Conservation (phyloP, 2,113 vertebrate species). For the Choloepus hoffmanni region DNA sequence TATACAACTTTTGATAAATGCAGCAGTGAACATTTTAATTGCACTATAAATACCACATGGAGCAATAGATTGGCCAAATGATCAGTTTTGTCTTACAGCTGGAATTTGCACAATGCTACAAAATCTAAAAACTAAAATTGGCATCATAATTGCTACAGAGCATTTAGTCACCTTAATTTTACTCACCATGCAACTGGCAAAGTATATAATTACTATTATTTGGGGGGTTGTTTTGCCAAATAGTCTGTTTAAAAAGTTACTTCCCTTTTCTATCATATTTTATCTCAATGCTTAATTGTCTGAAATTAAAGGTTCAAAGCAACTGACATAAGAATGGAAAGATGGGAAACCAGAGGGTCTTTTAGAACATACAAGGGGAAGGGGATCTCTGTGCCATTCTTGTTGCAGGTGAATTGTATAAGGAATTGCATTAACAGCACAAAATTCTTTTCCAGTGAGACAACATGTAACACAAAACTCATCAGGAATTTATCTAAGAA, state of each 20-base stretch:
- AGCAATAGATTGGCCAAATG: conserved; percentile 57
- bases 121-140: conserved; percentile 69
- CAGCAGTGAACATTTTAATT: conserved; percentile 64
- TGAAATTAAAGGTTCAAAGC: conserved; percentile 41
- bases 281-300: conserved; percentile 46
- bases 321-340: conserved; percentile 22
- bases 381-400: not conserved
- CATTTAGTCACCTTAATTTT: conserved; percentile 75
- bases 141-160: conserved; percentile 57
- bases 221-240: conserved; percentile 64
- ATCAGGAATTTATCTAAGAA: conserved; percentile 1
- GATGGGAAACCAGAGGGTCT: not conserved
- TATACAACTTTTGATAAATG: conserved; percentile 66
- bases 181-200: conserved; percentile 56
- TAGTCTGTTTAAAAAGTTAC: conserved; percentile 62
- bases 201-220: conserved; percentile 72
- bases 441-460: conserved; percentile 2
- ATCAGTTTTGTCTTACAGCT: conserved; percentile 64
- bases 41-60: conserved; percentile 57
- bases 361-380: not conserved
- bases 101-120: conserved; percentile 55
- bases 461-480: not conserved
- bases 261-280: conserved; percentile 65
- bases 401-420: not conserved
- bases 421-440: not conserved